Conservation (phyloP, 2,797 vertebrate genomes). For the Acomys russatus region DNA sequence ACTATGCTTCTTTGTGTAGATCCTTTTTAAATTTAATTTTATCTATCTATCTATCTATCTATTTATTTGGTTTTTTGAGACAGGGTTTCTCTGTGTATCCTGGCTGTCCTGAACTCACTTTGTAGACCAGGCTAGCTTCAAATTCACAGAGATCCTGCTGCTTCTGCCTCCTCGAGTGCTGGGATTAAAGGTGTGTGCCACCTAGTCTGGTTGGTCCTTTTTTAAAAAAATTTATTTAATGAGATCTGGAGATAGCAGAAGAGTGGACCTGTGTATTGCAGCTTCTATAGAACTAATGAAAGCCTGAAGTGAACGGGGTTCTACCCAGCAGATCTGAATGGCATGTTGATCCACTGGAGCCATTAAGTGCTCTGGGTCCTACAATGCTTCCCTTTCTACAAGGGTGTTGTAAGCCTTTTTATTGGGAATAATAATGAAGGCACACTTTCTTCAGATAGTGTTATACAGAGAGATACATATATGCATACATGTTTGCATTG, state of each 20-base stretch:
- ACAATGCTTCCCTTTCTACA: not conserved
- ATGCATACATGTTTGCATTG: slow-evolving; percentile 47
- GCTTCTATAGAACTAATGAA: slow-evolving; percentile 87
- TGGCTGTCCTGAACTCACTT: too few species aligned
- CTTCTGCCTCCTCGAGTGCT: too few species aligned
- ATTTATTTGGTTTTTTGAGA: too few species aligned
- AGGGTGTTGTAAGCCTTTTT: slow-evolving; percentile 13
- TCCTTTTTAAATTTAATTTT: slow-evolving; percentile 35
- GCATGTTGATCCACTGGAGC: slow-evolving; percentile 37
- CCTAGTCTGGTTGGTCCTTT: too few species aligned
- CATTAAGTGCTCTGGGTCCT: slow-evolving; percentile 60
- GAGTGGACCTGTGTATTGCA: slow-evolving; percentile 65
- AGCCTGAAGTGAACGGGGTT: slow-evolving; percentile 35
- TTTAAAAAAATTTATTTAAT: slow-evolving; percentile 28
- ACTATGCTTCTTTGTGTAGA: slow-evolving; percentile 82
- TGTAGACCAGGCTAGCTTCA: too few species aligned
- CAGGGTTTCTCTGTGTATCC: too few species aligned
- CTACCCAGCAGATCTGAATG: not conserved
- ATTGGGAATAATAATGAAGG: slow-evolving; percentile 71
- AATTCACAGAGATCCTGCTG: too few species aligned
- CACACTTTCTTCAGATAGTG: slow-evolving; percentile 68
- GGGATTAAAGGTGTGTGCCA: too few species aligned
- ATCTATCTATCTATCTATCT: too few species aligned
- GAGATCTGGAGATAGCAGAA: slow-evolving; percentile 81
- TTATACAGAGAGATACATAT: not conserved